Evolutionary conservation across 2,888 invertebrate genomes (phyloP), one percentile per base, ranked within the genome.

Genomic region (Netelia fuscicornis): DNA sequence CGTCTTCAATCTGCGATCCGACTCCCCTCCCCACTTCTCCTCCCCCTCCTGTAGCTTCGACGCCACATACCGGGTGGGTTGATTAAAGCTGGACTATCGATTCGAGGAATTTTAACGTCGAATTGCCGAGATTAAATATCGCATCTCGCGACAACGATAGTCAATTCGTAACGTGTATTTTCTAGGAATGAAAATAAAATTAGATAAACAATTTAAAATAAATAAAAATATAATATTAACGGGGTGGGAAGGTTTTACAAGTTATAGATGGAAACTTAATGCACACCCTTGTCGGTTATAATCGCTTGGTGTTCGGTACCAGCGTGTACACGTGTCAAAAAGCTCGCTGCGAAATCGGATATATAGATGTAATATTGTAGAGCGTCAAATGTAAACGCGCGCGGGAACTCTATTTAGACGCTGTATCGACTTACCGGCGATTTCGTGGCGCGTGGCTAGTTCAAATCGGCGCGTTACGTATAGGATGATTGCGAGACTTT

Each of bases 51-150:
- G 52, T 52, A 37, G 56, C 44, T 70, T 71, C 75, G 42, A 75
- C 48, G 9, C 68, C 13, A 82, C 70, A n/a, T 85, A 85, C 74
- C 85, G 82, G 82, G 85, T 85, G 85, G 71, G 42, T 58, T 56
- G 44, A 58, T 71, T 20, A 67, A 68, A 54, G 25, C 30, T n/a
- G 58, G 65, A 84, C 76, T 76, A 81, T 72, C 76, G 81, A 72
- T 67, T 65, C 25, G 62, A 17, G 48, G 25, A 25, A 70, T n/a
- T 60, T 11, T 17, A n/a, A 9, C 20, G 11, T 20, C 17, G 20
- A 48, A 17, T 58, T 58, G 6, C 2, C 23, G 9, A 37, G 37
- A 20, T 20, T n/a, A 58, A 58, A 58, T 58, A 20, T 58, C 58
- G 5, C 37, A 37, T 6, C 6, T 37, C 37, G 37, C 10, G 17